phyloP scores from a whole-genome alignment of 2,797 vertebrate genomes.

The Rhyacichthys aspro region DNA sequence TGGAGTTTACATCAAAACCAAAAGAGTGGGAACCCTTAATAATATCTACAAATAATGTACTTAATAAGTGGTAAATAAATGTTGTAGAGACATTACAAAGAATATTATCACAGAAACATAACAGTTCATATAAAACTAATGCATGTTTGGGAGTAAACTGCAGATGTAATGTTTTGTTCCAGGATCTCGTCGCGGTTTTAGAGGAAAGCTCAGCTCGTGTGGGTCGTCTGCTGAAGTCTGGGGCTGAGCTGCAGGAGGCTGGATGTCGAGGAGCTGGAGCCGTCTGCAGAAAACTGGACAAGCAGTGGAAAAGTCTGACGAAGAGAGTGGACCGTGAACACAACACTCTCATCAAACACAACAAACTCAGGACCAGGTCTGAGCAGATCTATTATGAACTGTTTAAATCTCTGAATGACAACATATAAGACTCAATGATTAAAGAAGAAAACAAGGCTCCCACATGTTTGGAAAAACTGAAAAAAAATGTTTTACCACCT shows the following conservation, averaged over 20 bases:
- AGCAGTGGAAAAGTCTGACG: conserved; percentile 77
- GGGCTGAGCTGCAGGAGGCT: conserved; percentile 69
- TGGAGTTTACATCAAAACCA: neutral
- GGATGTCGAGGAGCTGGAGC: conserved; percentile 73
- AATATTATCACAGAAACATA: too few species aligned
- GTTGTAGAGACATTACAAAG: too few species aligned
- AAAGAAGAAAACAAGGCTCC: too few species aligned
- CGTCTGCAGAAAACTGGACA: conserved; percentile 74
- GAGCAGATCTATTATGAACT: conserved; percentile 3
- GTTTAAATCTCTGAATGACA: too few species aligned
- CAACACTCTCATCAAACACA: conserved; percentile 60
- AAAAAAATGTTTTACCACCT: too few species aligned
- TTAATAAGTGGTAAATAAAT: too few species aligned
- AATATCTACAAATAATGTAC: too few species aligned
- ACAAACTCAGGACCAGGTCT: conserved; percentile 80
- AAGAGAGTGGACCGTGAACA: conserved; percentile 76
- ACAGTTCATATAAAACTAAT: too few species aligned
- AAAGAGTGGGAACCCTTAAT: neutral
- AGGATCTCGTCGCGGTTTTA: conserved; percentile 79
- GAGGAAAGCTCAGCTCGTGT: conserved; percentile 76
- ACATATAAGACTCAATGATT: too few species aligned
- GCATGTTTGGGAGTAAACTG: too few species aligned
- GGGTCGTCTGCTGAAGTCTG: conserved; percentile 78
- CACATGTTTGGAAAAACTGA: too few species aligned
- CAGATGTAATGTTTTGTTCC: conserved; percentile 31